phyloP scores from a whole-genome alignment of 2,113 vertebrate species.

The Panthera uncia region DNA sequence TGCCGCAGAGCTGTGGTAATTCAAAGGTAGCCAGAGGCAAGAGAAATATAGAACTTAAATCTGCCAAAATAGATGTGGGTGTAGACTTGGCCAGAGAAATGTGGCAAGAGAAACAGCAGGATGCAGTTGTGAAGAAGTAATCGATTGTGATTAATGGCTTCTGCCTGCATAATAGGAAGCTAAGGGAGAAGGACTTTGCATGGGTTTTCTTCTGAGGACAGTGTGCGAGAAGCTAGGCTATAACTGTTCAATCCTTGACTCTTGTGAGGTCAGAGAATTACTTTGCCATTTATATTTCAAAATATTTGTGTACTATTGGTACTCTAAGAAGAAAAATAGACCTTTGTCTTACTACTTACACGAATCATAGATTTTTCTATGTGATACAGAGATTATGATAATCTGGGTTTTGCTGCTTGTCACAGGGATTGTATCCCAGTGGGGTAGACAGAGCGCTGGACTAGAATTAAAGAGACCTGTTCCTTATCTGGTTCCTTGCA shows the following conservation, averaged over 20 bases:
- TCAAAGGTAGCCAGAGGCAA: conserved; percentile 58
- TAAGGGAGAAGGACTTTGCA: not conserved
- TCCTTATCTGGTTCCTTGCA: not conserved
- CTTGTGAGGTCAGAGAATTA: not conserved
- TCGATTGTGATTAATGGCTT: not conserved
- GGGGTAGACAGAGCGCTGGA: not conserved
- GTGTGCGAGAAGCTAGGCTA: not conserved
- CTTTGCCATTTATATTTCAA: conserved; percentile 15
- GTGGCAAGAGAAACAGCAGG: conserved; percentile 2
- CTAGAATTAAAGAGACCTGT: not conserved
- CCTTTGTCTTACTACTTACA: not conserved
- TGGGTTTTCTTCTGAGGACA: not conserved
- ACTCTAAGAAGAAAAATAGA: not conserved
- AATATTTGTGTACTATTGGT: not conserved
- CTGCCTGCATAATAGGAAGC: conserved; percentile 39
- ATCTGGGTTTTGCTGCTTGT: not conserved
- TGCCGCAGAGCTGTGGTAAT: conserved; percentile 23
- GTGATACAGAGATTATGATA: not conserved
- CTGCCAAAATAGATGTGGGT: conserved; percentile 44
- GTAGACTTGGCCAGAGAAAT: conserved; percentile 29
- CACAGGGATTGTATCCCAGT: not conserved
- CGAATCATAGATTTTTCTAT: not conserved
- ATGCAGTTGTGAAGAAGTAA: not conserved
- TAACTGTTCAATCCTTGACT: not conserved
- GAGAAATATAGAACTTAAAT: conserved; percentile 60